Conservation (phyloP, 1,140 invertebrate genomes). For the Drosophila bifasciata region DNA sequence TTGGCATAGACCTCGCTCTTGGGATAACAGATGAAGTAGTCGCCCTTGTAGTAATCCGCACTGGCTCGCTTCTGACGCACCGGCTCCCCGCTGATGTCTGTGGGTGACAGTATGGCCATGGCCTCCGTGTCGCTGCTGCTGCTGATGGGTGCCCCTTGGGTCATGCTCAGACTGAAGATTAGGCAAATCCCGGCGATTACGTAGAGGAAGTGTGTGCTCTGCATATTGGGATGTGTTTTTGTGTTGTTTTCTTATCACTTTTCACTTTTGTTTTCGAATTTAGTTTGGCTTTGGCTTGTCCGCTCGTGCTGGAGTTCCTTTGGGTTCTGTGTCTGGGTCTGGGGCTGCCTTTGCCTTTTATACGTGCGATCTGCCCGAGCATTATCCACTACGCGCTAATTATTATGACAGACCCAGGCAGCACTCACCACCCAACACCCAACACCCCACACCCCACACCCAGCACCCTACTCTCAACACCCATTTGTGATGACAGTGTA, state of each 20-base stretch:
- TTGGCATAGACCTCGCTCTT: slow-evolving; percentile 63
- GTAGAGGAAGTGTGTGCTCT: slow-evolving; percentile 23
- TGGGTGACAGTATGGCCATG: slow-evolving; percentile 32
- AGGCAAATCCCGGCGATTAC: slow-evolving; percentile 23
- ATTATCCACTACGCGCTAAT: slow-evolving; percentile 61
- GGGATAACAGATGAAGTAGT: slow-evolving; percentile 70
- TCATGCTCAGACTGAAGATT: slow-evolving; percentile 25
- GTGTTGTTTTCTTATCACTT: background rate
- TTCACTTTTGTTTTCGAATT: background rate
- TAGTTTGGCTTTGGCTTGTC: slow-evolving; percentile 11
- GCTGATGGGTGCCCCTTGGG: slow-evolving; percentile 35
- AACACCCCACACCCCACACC: slow-evolving; percentile 17
- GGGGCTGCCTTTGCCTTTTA: slow-evolving; percentile 43
- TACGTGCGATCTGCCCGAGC: slow-evolving; percentile 25
- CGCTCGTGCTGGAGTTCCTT: slow-evolving; percentile 52
- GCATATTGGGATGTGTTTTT: slow-evolving; percentile 44
- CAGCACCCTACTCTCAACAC: slow-evolving; percentile 20
- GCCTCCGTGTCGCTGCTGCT: slow-evolving; percentile 1
- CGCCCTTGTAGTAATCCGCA: slow-evolving; percentile 44
- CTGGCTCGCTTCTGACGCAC: slow-evolving; percentile 59
- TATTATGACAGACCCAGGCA: slow-evolving; percentile 52
- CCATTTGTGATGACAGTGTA: slow-evolving; percentile 26
- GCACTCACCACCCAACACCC: slow-evolving; percentile 16
- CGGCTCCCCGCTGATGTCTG: slow-evolving; percentile 54
- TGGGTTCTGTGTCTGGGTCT: slow-evolving; percentile 53